These are phyloP conservation scores for Trichechus manatus DNA, from an alignment of 2,113 vertebrate species.

Conservation along the genomic window DNA sequence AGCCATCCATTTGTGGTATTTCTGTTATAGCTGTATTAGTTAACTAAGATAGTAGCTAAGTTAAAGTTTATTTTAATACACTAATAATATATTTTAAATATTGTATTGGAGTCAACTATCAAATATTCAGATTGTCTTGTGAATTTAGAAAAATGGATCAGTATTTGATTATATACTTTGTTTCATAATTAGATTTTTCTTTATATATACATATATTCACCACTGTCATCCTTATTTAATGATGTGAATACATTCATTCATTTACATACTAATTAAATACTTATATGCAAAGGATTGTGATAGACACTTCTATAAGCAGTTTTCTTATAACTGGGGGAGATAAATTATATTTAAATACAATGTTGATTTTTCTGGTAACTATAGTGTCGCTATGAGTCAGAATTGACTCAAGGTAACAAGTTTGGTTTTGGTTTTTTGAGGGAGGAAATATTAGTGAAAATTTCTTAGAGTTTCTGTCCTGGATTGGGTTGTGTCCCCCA, in stretches of 20 bases:
- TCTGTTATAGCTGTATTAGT: no score
- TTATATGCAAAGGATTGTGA: background rate
- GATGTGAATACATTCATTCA: background rate
- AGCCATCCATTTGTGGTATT: no score
- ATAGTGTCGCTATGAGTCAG: background rate
- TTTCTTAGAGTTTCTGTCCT: background rate
- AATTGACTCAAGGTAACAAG: no score
- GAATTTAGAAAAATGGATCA: background rate
- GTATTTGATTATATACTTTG: background rate
- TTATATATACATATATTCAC: background rate
- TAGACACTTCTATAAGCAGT: background rate
- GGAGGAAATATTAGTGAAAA: background rate
- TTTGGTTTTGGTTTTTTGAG: no score
- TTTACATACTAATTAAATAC: no score
- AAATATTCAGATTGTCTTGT: background rate
- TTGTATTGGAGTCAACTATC: background rate
- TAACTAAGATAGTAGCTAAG: background rate
- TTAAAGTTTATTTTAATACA: background rate
- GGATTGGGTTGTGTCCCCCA: no score
- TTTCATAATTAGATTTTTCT: background rate
- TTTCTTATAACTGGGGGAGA: background rate
- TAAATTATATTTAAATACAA: background rate
- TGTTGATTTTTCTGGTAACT: background rate
- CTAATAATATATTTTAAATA: background rate
- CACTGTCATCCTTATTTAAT: background rate